Evolutionary conservation across 2,797 vertebrate species (phyloP).

Genomic region (Cryptoprocta ferox): DNA sequence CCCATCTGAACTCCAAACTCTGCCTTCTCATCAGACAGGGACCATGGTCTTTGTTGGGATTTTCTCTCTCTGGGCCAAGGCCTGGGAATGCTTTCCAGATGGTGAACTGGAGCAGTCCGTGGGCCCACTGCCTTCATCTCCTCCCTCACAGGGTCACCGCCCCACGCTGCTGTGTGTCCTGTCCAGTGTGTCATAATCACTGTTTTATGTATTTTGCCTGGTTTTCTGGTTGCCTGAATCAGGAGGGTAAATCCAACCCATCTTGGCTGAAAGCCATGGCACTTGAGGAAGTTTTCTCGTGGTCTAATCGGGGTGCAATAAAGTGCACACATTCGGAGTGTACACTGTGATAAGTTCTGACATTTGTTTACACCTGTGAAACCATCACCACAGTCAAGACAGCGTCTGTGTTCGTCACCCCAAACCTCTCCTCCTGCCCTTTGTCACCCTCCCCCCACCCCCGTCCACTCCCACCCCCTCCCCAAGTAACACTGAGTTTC

Average conservation of each 20-base stretch:
- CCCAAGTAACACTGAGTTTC: background rate
- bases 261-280: background rate
- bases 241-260: background rate
- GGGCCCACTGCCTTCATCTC: background rate
- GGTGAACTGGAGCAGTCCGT: background rate
- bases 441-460: background rate
- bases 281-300: background rate
- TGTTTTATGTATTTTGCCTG: background rate
- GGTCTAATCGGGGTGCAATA: background rate
- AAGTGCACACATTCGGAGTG: background rate
- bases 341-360: background rate
- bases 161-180: background rate
- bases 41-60: background rate
- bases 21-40: background rate
- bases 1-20: background rate
- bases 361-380: background rate
- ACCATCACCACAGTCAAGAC: background rate
- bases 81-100: background rate
- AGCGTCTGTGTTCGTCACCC: background rate
- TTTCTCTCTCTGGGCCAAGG: background rate
- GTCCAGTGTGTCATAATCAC: background rate
- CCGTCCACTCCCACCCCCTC: background rate
- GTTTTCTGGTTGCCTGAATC: constrained; percentile 14
- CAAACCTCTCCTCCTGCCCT: background rate
- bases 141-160: background rate